Base-by-base conservation (phyloP, 2,888 invertebrate species). In the Xanthorhoe spadicearia region DNA sequence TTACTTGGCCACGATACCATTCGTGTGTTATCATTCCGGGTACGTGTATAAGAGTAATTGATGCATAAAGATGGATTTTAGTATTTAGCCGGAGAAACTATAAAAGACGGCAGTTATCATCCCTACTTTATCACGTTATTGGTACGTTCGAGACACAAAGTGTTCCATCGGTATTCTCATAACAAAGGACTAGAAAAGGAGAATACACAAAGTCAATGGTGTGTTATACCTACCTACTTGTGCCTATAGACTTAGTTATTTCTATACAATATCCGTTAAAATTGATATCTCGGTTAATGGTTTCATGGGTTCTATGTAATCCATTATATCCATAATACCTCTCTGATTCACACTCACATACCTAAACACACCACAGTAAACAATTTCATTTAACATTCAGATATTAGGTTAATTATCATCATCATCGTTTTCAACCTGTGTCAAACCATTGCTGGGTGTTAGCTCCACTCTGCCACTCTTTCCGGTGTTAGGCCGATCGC, bases 131-230 rank as follows among this genome's bases (percentile, higher is more conserved):
- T 19, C 15, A 55, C 54, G 54, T 59, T 54, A 64, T 60, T 17
- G 38, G 59, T 64, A 59, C 54, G 59, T 67, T 71, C 67, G 62
- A 63, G 61, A 67, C 50, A 32, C 51, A 38, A 59, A 50, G 51
- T 18, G 50, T 49, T 64, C 59, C 38, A 54, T 43, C 17, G 38
- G 58, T 64, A 59, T 59, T 49, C 54, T 38, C 54, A 59, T 64
- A 59, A 50, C 64, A 59, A 64, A 64, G 49, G 64, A 54, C 51
- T 63, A 49, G 35, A 58, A 49, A 49, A 58, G 10, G 49, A 28
- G 50, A 56, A 28, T 53, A 52, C 43, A 61, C 28, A 53, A 61
- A 52, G 52, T 53, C 60, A 61, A 53, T 53, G 60, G 43, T 9
- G 17, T 43, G 46, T n/a, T 52, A 46, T 46, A 59, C 5, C 3